phyloP scores from a whole-genome alignment of 2,797 vertebrate genomes.

The Girardinus metallicus region DNA sequence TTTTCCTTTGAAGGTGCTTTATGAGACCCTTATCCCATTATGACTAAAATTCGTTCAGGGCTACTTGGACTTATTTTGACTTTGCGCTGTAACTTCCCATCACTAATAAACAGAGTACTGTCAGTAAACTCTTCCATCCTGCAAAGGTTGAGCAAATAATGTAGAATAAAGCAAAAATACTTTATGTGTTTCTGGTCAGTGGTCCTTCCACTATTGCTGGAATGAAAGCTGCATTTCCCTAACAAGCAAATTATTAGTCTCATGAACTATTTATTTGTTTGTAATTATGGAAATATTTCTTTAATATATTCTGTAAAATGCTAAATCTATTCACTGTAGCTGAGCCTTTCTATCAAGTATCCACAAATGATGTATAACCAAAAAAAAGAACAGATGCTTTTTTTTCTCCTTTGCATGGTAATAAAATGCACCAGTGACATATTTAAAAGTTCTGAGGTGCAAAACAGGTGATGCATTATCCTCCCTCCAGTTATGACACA shows the following conservation, averaged over 20 bases:
- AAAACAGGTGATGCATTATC: constrained; percentile 17
- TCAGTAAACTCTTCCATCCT: constrained; percentile 19
- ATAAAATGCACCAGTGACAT: constrained; percentile 37
- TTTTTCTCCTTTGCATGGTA: constrained; percentile 19
- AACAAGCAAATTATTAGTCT: constrained; percentile 25
- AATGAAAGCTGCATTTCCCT: constrained; percentile 35
- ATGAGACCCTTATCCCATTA: not conserved
- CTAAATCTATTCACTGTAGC: constrained; percentile 15
- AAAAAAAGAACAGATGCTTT: constrained; percentile 14
- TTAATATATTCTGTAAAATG: constrained; percentile 2
- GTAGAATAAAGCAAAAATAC: constrained; percentile 20
- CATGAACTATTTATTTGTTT: constrained; percentile 1
- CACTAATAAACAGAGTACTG: constrained; percentile 2
- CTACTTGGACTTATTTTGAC: not conserved
- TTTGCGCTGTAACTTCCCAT: not conserved
- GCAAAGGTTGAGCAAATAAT: constrained; percentile 10
- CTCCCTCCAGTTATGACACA: constrained; percentile 19
- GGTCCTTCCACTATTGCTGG: constrained; percentile 28
- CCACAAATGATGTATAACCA: constrained; percentile 23
- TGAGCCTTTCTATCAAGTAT: constrained; percentile 18
- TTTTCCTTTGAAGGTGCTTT: not conserved
- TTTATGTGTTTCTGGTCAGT: constrained; percentile 25
- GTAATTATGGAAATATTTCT: constrained; percentile 26
- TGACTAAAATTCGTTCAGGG: not conserved
- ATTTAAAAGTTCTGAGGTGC: constrained; percentile 38